A percentile compares a stretch with the other conserved stretches of the same genome.
phyloP scores from a whole-genome alignment of 2,113 vertebrate species.

The Brienomyrus brachyistius region DNA sequence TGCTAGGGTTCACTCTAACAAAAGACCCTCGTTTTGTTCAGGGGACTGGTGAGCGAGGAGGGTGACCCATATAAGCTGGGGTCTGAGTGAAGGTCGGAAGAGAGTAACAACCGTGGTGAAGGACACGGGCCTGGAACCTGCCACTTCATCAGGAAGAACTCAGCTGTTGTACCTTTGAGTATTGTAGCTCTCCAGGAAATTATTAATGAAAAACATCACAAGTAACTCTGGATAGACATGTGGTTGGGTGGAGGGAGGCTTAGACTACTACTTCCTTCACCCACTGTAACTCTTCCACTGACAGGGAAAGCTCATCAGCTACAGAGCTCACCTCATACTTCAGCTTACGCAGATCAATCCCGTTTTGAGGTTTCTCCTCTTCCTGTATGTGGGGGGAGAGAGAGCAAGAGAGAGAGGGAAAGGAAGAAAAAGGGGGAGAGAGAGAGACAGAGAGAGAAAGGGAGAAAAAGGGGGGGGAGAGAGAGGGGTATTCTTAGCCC shows the following conservation, averaged over 20 bases:
- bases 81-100: not conserved
- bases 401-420: not conserved
- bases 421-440: not conserved
- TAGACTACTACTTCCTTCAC: not conserved
- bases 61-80: not conserved
- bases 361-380: slow-evolving; percentile 39
- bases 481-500: not conserved
- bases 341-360: slow-evolving; percentile 38
- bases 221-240: not conserved
- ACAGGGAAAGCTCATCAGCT: not conserved
- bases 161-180: not conserved
- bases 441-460: not conserved
- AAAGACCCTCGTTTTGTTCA: not conserved
- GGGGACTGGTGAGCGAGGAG: not conserved
- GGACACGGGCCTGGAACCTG: not conserved
- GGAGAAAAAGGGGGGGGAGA: not conserved
- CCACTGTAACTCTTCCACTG: not conserved
- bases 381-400: slow-evolving; percentile 42
- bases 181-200: not conserved
- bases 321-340: slow-evolving; percentile 56
- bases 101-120: not conserved
- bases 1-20: not conserved
- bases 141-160: not conserved
- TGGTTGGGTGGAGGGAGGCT: not conserved
- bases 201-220: not conserved